These are phyloP conservation scores for Oryzias dopingdopingensis DNA, from an alignment of 2,797 vertebrate species.

Conservation along the genomic window DNA sequence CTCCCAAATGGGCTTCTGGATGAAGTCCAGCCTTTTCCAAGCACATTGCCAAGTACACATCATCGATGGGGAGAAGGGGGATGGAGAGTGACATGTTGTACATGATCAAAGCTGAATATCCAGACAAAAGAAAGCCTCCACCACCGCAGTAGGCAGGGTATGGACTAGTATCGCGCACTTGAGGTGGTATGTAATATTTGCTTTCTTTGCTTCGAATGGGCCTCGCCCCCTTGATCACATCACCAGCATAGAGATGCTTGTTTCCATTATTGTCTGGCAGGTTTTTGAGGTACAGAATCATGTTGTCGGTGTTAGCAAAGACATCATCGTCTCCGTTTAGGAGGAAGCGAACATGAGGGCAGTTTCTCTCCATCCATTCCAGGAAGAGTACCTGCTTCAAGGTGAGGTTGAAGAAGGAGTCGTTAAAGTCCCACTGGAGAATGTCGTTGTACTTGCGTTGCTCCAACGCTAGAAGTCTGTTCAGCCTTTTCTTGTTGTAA, in stretches of 20 bases:
- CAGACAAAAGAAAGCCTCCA: constrained; percentile 14
- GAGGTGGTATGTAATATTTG: constrained; percentile 17
- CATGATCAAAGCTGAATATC: constrained; percentile 11
- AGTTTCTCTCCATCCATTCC: constrained; percentile 73
- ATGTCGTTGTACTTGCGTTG: constrained; percentile 66
- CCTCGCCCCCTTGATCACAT: not conserved
- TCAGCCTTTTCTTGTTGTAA: constrained; percentile 7
- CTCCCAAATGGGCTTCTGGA: not conserved
- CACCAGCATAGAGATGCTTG: constrained; percentile 15
- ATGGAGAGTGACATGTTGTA: constrained; percentile 12
- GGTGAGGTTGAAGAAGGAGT: constrained; percentile 86
- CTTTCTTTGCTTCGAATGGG: not conserved
- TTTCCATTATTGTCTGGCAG: constrained; percentile 2
- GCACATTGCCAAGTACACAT: constrained; percentile 19
- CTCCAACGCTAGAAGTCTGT: constrained; percentile 12
- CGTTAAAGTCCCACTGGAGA: constrained; percentile 82
- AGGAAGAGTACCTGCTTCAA: constrained; percentile 85
- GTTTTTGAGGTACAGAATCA: constrained; percentile 61
- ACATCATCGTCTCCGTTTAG: constrained; percentile 84
- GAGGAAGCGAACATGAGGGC: constrained; percentile 69
- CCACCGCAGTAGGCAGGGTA: constrained; percentile 16
- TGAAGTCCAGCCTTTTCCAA: not conserved
- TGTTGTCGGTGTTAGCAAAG: constrained; percentile 80
- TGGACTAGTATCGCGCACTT: not conserved
- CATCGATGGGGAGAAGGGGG: constrained; percentile 11